phyloP scores from a whole-genome alignment of 2,888 invertebrate genomes.

The Deroplatys truncata region DNA sequence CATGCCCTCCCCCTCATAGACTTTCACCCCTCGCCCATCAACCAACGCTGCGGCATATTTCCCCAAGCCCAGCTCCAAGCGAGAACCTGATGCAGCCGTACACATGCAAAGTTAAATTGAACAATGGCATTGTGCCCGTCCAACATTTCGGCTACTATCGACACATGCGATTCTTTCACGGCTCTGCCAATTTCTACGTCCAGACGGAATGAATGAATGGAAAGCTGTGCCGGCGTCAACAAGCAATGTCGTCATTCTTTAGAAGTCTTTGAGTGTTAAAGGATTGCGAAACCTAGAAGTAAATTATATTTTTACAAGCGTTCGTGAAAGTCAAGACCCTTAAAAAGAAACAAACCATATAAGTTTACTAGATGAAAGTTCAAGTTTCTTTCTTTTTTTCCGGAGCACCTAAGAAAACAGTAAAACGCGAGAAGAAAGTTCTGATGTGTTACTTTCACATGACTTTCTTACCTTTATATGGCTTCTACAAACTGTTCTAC shows the following conservation, averaged over 20 bases:
- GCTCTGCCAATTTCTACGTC: neutral
- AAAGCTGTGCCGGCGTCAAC: neutral
- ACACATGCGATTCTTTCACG: neutral
- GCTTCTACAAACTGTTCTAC: no score
- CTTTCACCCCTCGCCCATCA: neutral
- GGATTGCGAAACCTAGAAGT: no score
- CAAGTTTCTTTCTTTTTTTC: no score
- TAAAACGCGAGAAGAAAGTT: no score
- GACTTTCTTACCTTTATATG: no score
- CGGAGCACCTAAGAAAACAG: no score
- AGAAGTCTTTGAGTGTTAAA: no score
- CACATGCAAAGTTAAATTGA: neutral
- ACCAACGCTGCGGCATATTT: neutral
- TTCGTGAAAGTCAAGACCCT: no score
- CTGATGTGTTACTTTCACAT: no score
- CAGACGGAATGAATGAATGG: neutral
- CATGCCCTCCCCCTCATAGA: neutral
- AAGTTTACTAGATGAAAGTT: no score
- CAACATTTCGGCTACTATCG: neutral
- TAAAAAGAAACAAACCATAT: no score
- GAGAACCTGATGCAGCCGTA: neutral
- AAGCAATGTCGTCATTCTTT: neutral
- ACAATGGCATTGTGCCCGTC: neutral
- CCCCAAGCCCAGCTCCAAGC: neutral
- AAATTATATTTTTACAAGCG: no score